These are phyloP conservation scores for Tryphoninae sp. DNA, from an alignment of 2,888 invertebrate species.

Conservation along the genomic window DNA sequence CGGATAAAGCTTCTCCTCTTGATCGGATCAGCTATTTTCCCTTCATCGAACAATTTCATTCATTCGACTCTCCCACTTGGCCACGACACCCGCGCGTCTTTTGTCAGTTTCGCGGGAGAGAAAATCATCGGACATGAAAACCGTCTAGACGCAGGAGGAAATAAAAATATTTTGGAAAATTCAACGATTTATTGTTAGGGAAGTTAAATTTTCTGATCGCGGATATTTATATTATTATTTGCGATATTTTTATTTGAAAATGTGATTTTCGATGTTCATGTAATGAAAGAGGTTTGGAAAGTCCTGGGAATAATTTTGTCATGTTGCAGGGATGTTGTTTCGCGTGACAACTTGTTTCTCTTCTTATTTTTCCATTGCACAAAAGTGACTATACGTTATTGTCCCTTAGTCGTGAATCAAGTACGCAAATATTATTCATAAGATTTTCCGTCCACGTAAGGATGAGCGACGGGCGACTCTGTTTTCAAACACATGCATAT, in stretches of 20 bases:
- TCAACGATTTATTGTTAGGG: neutral
- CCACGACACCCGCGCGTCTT: neutral
- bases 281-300: too few relatives aligned
- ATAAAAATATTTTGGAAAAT: neutral
- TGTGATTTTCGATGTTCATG: neutral
- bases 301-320: too few relatives aligned
- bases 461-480: neutral
- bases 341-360: too few relatives aligned
- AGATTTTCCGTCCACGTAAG: constrained; percentile 20
- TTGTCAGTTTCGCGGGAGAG: neutral
- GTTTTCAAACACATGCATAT: constrained; percentile 39
- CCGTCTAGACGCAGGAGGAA: too few relatives aligned
- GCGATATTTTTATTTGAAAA: too few relatives aligned
- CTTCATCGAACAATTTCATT: constrained; percentile 40
- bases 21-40: constrained; percentile 60
- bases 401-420: constrained; percentile 4
- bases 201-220: neutral
- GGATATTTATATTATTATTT: neutral
- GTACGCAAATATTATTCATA: constrained; percentile 53
- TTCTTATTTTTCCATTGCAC: too few relatives aligned
- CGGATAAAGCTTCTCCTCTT: constrained; percentile 25
- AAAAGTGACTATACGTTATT: too few relatives aligned
- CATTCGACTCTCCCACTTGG: constrained; percentile 12
- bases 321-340: too few relatives aligned
- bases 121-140: too few relatives aligned